Conservation (phyloP, 2,888 invertebrate genomes). For the Chaetoderma sp. region DNA sequence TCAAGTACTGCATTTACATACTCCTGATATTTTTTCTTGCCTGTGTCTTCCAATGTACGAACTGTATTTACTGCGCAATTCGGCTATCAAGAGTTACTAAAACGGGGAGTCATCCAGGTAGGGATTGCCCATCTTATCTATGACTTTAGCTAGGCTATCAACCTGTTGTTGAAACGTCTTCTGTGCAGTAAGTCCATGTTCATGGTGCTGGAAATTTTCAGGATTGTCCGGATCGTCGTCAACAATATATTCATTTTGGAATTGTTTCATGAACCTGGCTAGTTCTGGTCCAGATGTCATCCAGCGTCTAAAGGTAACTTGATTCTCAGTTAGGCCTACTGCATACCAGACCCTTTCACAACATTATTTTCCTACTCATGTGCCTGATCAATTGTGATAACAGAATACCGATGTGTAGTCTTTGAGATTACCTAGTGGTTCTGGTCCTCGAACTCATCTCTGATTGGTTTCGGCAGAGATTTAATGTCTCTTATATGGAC, state of each 20-base stretch:
- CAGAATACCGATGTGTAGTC: conserved; percentile 17
- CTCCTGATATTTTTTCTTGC: conserved; percentile 12
- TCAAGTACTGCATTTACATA: conserved; percentile 14
- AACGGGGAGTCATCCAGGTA: conserved; percentile 16
- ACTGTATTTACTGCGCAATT: conserved; percentile 10
- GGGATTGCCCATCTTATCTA: conserved; percentile 29
- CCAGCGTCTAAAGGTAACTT: conserved; percentile 22
- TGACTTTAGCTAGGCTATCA: conserved; percentile 5
- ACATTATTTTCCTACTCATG: conserved; percentile 37
- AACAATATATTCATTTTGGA: conserved; percentile 25
- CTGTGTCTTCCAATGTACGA: conserved; percentile 15
- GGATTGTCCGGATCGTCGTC: conserved; percentile 2
- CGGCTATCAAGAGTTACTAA: conserved; percentile 23
- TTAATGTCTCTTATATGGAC: conserved; percentile 26
- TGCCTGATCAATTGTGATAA: conserved; percentile 33
- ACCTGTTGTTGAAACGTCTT: conserved; percentile 24
- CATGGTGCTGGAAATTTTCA: conserved; percentile 26
- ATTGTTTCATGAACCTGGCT: conserved; percentile 22
- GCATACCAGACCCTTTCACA: conserved; percentile 31
- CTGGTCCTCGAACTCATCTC: neutral
- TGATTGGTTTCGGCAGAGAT: conserved; percentile 7
- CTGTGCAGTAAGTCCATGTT: conserved; percentile 28
- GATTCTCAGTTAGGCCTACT: conserved; percentile 34
- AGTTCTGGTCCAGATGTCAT: conserved; percentile 32
- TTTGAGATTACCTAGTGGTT: conserved; percentile 17